Evolutionary conservation across 2,888 invertebrate genomes (phyloP).

Genomic region (Hoplodrina blanda): DNA sequence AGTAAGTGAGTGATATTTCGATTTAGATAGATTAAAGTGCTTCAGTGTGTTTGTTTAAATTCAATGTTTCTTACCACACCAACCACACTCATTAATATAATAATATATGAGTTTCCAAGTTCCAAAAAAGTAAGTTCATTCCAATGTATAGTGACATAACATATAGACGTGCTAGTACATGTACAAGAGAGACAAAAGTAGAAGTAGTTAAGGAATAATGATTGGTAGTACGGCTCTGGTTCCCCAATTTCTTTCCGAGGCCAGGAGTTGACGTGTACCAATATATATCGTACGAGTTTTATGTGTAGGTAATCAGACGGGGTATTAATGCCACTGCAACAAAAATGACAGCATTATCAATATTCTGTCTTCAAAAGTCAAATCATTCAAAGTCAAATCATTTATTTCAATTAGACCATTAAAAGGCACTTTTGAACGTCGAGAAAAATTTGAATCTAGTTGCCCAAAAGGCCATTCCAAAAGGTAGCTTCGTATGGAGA

Average conservation of each 20-base stretch:
- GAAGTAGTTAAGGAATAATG: not conserved
- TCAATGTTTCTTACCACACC: conserved; percentile 33
- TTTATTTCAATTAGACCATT: too few species aligned
- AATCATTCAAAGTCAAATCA: too few species aligned
- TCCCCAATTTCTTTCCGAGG: conserved; percentile 40
- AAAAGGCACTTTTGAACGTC: too few species aligned
- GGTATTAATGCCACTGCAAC: conserved; percentile 41
- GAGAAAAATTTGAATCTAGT: too few species aligned
- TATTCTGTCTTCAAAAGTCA: too few species aligned
- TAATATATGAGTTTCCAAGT: conserved; percentile 47
- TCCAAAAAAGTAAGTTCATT: conserved; percentile 40
- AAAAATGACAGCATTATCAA: not conserved
- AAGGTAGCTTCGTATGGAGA: too few species aligned
- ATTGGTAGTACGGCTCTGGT: not conserved
- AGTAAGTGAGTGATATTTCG: too few species aligned
- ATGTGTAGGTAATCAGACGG: conserved; percentile 43
- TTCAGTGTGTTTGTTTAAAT: too few species aligned
- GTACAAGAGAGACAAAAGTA: too few species aligned
- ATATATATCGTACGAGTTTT: conserved; percentile 29
- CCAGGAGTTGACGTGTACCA: conserved; percentile 41
- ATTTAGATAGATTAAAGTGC: too few species aligned
- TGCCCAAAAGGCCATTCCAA: too few species aligned
- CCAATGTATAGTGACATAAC: not conserved
- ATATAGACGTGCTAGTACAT: too few species aligned
- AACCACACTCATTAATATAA: conserved; percentile 35